These are phyloP conservation scores for Achroia grisella DNA, from an alignment of 1,140 invertebrate species.

Conservation along the genomic window DNA sequence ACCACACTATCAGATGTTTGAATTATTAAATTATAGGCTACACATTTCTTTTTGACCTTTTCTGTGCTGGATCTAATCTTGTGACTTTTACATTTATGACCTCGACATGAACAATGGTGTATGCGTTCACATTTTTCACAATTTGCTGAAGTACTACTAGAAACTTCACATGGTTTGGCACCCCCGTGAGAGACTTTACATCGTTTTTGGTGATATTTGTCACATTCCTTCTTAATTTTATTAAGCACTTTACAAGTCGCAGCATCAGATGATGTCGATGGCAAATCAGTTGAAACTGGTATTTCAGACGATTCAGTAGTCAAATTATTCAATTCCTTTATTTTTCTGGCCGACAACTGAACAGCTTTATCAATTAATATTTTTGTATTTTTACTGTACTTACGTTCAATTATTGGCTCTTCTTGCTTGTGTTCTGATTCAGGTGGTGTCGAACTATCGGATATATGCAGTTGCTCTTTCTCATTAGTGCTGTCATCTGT, in stretches of 20 bases:
- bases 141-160: slow-evolving; percentile 48
- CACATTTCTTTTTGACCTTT: slow-evolving; percentile 50
- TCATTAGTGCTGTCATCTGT: slow-evolving; percentile 48
- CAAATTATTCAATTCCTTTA: slow-evolving; percentile 12
- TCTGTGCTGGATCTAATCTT: slow-evolving; percentile 31
- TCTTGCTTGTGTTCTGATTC: background rate
- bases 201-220: slow-evolving; percentile 53
- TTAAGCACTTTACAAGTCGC: slow-evolving; percentile 50
- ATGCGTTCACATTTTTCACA: slow-evolving; percentile 40
- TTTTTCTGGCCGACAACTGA: slow-evolving; percentile 33
- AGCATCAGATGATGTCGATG: slow-evolving; percentile 46
- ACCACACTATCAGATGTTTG: slow-evolving; percentile 63
- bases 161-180: slow-evolving; percentile 33
- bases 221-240: slow-evolving; percentile 58
- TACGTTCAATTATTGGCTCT: too few species aligned
- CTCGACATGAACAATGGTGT: slow-evolving; percentile 36
- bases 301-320: slow-evolving; percentile 41
- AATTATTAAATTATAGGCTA: slow-evolving; percentile 67
- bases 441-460: slow-evolving; percentile 1
- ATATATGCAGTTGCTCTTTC: slow-evolving; percentile 17
- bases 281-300: slow-evolving; percentile 38
- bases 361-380: slow-evolving; percentile 34
- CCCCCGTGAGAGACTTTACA: slow-evolving; percentile 32
- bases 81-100: slow-evolving; percentile 44
- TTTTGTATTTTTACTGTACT: too few species aligned